These are phyloP conservation scores for Hippotragus niger DNA, from an alignment of 2,113 vertebrate species.

Conservation along the genomic window DNA sequence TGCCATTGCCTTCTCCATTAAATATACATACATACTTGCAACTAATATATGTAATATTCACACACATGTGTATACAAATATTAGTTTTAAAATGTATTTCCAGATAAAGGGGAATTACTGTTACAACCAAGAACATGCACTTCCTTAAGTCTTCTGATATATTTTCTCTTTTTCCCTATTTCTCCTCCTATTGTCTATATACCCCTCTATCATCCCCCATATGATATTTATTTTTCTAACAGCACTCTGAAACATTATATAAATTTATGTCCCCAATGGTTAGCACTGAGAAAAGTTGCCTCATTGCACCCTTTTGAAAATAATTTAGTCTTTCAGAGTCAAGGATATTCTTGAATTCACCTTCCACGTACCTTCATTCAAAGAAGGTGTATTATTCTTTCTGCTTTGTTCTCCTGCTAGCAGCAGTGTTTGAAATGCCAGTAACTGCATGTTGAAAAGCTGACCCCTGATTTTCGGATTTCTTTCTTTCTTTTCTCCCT, in stretches of 20 bases:
- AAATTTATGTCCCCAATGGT: neutral
- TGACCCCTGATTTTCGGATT: neutral
- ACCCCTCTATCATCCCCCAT: neutral
- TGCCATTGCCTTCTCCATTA: neutral
- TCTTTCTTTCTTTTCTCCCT: neutral
- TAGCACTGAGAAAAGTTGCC: neutral
- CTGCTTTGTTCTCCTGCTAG: slow-evolving; percentile 19
- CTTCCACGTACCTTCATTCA: neutral
- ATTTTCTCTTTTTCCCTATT: neutral
- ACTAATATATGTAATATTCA: neutral
- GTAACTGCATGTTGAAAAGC: neutral
- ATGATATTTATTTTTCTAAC: neutral
- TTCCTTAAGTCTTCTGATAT: neutral
- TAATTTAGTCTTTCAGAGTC: neutral
- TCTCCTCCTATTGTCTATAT: accelerated
- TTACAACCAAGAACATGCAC: neutral
- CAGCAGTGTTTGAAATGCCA: neutral
- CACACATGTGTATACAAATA: neutral
- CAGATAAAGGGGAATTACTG: neutral
- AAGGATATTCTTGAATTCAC: neutral
- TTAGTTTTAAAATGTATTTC: neutral
- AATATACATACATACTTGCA: neutral
- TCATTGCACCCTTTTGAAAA: neutral
- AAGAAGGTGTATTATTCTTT: neutral
- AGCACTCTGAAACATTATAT: neutral